Evolutionary conservation across 1,140 invertebrate species (phyloP), one percentile per base, ranked within the genome.

Genomic region (Acarapis woodi): DNA sequence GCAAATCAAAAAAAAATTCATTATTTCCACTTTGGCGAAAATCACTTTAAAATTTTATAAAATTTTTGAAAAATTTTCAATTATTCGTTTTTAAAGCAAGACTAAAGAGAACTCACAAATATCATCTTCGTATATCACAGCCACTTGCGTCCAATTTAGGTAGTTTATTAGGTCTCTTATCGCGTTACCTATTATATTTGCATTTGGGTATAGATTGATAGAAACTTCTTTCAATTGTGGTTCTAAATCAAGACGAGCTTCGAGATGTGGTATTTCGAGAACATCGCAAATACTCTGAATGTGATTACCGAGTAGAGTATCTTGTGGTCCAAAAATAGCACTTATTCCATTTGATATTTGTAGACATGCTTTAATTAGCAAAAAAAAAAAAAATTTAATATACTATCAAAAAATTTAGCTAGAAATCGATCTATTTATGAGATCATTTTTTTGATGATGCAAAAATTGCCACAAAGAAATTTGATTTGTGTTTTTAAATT

Each of bases 131-230:
- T 88, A 88, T 23, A 93, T 68, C 42, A 93, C 74, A 1, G 78
- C 80, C 44, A 87, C 77, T 56, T 71, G 69, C 5, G 76, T 82
- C 82, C 82, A 90, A 52, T 85, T 83, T 22, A 85, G 63, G 51
- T 77, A 82, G 18, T 64, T 60, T 56, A 87, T 77, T 31, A 87
- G 62, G 50, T 88, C 80, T 38, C 68, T 64, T 54, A 80, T 79
- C 0, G 82, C 79, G 34, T 65, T 59, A 51, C 80, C 78, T 45
- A 88, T 63, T 37, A 76, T 61, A 39, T 71, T 65, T 45, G 79
- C 70, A 14, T 74, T 67, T 0, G 83, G 83, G 58, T 83, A 73
- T 23, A 90, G 61, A 59, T 83, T 88, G 39, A 88, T 71, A 19
- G 77, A 80, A 53, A 78, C 80, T 45, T 76, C 67, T 50, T 71